Evolutionary conservation across 1,140 invertebrate genomes (phyloP).

Genomic region (Dinothrombium tinctorium): DNA sequence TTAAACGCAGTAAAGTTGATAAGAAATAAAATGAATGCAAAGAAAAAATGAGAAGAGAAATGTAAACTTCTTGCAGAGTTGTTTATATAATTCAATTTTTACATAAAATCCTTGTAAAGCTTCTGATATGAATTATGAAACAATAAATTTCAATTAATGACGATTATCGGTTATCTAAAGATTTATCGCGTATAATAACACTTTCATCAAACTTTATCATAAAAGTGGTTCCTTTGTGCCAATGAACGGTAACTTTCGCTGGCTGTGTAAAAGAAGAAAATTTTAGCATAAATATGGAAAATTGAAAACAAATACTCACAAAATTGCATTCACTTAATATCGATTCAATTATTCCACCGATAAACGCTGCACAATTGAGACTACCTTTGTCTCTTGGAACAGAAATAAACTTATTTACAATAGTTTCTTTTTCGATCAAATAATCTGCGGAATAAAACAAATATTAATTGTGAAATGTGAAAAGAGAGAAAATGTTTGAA

Average conservation of each 20-base stretch:
- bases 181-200: slow-evolving; percentile 75
- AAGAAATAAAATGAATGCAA: too few relatives aligned
- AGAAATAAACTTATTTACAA: slow-evolving; percentile 92
- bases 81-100: too few relatives aligned
- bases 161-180: slow-evolving; percentile 51
- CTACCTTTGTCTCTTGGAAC: slow-evolving; percentile 85
- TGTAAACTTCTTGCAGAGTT: too few relatives aligned
- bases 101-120: too few relatives aligned
- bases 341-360: slow-evolving; percentile 90
- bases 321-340: slow-evolving; percentile 81
- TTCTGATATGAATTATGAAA: too few relatives aligned
- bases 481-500: not conserved
- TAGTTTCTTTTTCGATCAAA: slow-evolving; percentile 90
- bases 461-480: not conserved
- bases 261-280: slow-evolving; percentile 37
- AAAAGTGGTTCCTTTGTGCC: slow-evolving; percentile 97
- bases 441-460: slow-evolving; percentile 34
- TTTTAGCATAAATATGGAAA: not conserved
- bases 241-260: slow-evolving; percentile 86
- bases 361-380: slow-evolving; percentile 92
- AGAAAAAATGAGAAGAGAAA: too few relatives aligned
- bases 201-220: slow-evolving; percentile 95
- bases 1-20: too few relatives aligned
- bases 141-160: too few relatives aligned
- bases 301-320: slow-evolving; percentile 37